Base-by-base conservation (phyloP, 2,113 vertebrate species). In the Arenaria interpres region DNA sequence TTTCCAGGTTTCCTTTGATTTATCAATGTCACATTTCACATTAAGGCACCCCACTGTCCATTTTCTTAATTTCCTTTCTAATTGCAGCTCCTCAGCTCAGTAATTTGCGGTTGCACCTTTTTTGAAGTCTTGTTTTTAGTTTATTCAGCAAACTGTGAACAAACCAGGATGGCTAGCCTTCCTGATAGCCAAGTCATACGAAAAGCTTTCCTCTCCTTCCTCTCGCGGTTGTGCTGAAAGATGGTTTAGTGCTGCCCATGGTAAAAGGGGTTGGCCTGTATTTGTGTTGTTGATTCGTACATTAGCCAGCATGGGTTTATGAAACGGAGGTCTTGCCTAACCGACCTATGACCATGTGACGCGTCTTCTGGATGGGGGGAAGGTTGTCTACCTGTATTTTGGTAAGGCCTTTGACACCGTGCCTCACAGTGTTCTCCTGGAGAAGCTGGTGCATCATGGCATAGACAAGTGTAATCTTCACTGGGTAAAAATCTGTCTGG, bases 61-160 rank as follows among this genome's bases (percentile, higher is more conserved):
- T 96, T 98, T 98, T 97, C 97, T 97, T 98, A 88, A 97, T 98
- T 98, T 98, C 97, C 97, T 98, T 97, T 98, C 97, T 98, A 97
- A 98, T 97, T 98, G 96, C 81, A 92, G 93, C 89, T 98, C 95
- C 66, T 76, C 82, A 84, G 81, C 95, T 94, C 85, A 67, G 87
- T 97, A 97, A 97, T 97, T 97, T 96, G 91, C 89, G 97, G 76
- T 96, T 97, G 57, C 7, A 72, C 43, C 39, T 94, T 68, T 89
- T 97, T 77, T 89, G 71, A 95, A 97, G 59, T 89, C 81, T 92
- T 94, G 86, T 59, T 97, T 98, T 96, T 63, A 94, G 95, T 98
- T 98, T 97, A 91, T 95, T 98, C 95, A 96, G 92, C 83, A 96
- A 96, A 95, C 85, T 89, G 78, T 16, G 24, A 62, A 54, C 60